Evolutionary conservation across 2,888 invertebrate genomes (phyloP).

Genomic region (Meta bourneti): DNA sequence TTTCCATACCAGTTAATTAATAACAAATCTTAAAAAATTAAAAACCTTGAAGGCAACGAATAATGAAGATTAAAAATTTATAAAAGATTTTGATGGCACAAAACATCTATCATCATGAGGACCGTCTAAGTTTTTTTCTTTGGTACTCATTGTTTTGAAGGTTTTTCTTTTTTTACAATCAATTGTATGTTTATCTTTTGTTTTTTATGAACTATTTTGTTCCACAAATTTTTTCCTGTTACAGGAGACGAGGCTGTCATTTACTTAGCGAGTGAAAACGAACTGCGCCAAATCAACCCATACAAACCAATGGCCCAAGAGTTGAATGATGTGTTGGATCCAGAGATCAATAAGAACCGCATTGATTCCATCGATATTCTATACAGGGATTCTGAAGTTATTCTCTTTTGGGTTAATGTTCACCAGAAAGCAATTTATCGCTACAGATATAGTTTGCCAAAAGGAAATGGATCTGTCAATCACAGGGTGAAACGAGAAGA

Average conservation of each 20-base stretch:
- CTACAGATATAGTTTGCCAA: conserved; percentile 39
- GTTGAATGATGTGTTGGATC: conserved; percentile 59
- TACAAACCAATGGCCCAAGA: conserved; percentile 82
- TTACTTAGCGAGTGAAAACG: conserved; percentile 76
- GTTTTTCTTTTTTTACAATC: no score
- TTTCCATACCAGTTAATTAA: no score
- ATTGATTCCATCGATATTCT: conserved; percentile 83
- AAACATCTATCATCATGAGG: no score
- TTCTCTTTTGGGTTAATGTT: conserved; percentile 78
- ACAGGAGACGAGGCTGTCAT: conserved; percentile 77
- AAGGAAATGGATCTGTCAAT: conserved; percentile 25
- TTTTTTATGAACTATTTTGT: not conserved
- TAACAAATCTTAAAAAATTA: no score
- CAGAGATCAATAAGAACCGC: conserved; percentile 74
- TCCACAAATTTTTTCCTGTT: no score
- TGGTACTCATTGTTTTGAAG: no score
- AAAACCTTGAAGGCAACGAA: no score
- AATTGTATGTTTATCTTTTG: not conserved
- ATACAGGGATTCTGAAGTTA: conserved; percentile 80
- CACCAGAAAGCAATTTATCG: conserved; percentile 77
- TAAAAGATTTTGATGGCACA: no score
- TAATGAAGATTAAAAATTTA: no score
- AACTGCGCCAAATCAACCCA: conserved; percentile 83
- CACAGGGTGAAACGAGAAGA: conserved; percentile 62
- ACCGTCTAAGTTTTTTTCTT: no score